Evolutionary conservation across 2,888 invertebrate species (phyloP), one percentile per base, ranked within the genome.

Genomic region (Danaus chrysippus): DNA sequence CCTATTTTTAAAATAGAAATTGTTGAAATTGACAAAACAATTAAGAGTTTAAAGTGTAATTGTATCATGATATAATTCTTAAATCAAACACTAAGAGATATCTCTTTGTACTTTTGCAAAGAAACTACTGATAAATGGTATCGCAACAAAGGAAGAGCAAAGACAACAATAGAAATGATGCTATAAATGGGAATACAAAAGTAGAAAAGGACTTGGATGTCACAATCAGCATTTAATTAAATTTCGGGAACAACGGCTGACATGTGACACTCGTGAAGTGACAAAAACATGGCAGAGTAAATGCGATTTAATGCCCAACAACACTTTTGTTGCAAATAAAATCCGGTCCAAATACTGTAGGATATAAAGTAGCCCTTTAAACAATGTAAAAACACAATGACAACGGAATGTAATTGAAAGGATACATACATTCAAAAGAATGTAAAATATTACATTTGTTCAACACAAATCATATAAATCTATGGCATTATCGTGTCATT

Each of bases 201-300:
- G 60, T 42, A 62, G 68, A 69, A 67, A 69, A 65, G 68, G 68
- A 62, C 63, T 61, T 64, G 55, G 60, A 66, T 59, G 62, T 66
- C 63, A 59, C 68, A 61, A 61, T 63, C 67, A 64, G 61, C 66
- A 61, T 68, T 70, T 70, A 67, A 70, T 70, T 68, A 68, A 70
- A 68, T 68, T 70, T 67, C 61, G 62, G 56, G 44, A 63, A 66
- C 68, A 62, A 64, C 56, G 55, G 62, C 44, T 64, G 66, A 66
- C 68, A 64, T 55, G 60, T 67, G 64, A 67, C 67, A 67, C 60
- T 61, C 57, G 34, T 49, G 52, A 49, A 57, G 54, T 46, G 53
- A 44, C 54, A 58, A 46, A 15, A 42, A 49, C 49, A 49, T 49
- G 49, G 23, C 23, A 34, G 23, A 34, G 23, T 34, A 8, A 34